Conservation (phyloP, 2,797 vertebrate species). For the Caiman crocodilus region DNA sequence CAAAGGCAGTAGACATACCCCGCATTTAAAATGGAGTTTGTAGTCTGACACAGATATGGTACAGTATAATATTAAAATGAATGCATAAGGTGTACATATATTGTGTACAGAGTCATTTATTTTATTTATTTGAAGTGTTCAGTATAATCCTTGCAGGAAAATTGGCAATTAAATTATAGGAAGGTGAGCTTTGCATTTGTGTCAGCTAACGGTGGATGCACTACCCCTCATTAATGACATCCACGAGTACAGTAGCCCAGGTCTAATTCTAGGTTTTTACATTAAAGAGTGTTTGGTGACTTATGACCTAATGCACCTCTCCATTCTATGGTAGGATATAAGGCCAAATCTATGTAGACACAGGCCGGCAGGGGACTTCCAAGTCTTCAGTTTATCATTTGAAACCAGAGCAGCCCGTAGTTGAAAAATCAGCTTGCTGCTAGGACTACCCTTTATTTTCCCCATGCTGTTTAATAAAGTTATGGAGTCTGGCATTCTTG, state of each 20-base stretch:
- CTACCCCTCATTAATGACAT: conserved; percentile 2
- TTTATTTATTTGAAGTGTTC: background rate
- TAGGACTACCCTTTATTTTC: background rate
- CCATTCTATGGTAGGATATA: background rate
- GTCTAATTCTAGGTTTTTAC: conserved; percentile 15
- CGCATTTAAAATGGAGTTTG: too few species aligned
- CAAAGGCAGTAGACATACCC: too few species aligned
- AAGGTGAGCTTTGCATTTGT: background rate
- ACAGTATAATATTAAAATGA: background rate
- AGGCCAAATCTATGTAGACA: background rate
- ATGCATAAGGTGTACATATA: background rate
- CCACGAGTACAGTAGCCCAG: conserved; percentile 33
- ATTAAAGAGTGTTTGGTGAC: background rate
- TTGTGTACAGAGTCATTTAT: background rate
- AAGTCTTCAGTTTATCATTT: conserved; percentile 20
- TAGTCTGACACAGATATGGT: too few species aligned
- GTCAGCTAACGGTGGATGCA: conserved; percentile 23
- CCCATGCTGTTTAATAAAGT: background rate
- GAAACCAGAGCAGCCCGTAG: background rate
- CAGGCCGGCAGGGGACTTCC: background rate
- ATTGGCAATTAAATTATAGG: conserved; percentile 14
- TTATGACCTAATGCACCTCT: background rate
- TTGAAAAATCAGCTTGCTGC: background rate
- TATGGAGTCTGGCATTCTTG: background rate
- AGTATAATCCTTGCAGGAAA: background rate